Base-by-base conservation (phyloP, 2,888 invertebrate genomes). In the Danaus chrysippus region DNA sequence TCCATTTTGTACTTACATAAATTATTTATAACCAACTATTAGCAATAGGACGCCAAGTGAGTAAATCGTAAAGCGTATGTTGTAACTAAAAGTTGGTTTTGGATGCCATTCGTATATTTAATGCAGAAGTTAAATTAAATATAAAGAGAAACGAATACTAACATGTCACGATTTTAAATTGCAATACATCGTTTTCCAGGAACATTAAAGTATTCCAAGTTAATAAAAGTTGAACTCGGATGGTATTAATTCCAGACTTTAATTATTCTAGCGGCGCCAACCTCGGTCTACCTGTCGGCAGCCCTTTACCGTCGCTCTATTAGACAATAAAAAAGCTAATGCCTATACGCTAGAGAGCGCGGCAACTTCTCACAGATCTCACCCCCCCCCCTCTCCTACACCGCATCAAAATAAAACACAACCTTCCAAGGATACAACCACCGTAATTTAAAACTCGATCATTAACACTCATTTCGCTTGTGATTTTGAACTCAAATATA, bases 341-440 rank as follows among this genome's bases (percentile, higher is more conserved):
- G 85, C 83, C 78, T 84, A 81, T 83, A 81, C 80, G 78, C 78
- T 76, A 80, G 77, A 74, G 78, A 73, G 78, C 71, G 74, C 83
- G 82, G 85, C 82, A 82, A 84, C 87, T 88, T 89, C 90, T 89
- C 90, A 88, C 87, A 10, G 15, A 15, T 15, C 12, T 17, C 10
- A 17, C 17, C 73, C 74, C 71, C 76, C 64, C 71, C 68, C 73
- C 74, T 66, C 76, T 58, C 69, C 66, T 74, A 65, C 68, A 65
- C 71, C 67, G 70, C 73, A 79, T 75, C 78, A 84, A 86, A 87
- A 86, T 83, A 88, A 85, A 89, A 90, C 82, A 84, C 76, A 89
- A 89, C 88, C 87, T 87, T 87, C 84, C 87, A 90, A 89, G 90
- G 90, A 89, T 91, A 87, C 89, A 86, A 89, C 83, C 85, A 83